Conservation (phyloP, 2,113 vertebrate species). For the Xyliphius kryptos region DNA sequence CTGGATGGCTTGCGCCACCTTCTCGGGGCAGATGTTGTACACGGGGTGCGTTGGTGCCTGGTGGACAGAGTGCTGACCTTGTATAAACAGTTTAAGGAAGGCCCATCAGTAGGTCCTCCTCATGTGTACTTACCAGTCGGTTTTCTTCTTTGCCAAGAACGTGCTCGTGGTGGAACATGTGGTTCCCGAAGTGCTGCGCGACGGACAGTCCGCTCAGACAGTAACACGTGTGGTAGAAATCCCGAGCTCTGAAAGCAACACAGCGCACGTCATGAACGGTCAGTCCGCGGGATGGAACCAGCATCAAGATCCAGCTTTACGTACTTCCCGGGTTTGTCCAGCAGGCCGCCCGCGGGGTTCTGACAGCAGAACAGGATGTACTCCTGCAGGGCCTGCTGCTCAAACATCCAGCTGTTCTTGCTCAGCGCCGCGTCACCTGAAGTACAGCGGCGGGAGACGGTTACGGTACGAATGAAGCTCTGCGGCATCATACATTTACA, state of each 20-base stretch:
- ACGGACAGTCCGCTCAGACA: slow-evolving; percentile 91
- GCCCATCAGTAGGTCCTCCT: not conserved
- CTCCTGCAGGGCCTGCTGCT: slow-evolving; percentile 90
- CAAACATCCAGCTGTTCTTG: slow-evolving; percentile 87
- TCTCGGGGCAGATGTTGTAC: slow-evolving; percentile 91
- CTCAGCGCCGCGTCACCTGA: slow-evolving; percentile 81
- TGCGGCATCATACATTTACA: too few relatives aligned
- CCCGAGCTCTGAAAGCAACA: slow-evolving; percentile 72
- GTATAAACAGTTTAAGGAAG: not conserved
- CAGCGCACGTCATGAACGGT: not conserved
- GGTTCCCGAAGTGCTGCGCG: slow-evolving; percentile 90
- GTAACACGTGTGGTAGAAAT: slow-evolving; percentile 98
- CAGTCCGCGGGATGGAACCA: not conserved
- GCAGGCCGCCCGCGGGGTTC: slow-evolving; percentile 82
- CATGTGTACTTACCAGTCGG: slow-evolving; percentile 72
- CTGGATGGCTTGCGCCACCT: slow-evolving; percentile 76
- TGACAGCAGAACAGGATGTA: slow-evolving; percentile 97
- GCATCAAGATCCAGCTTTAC: slow-evolving; percentile 45
- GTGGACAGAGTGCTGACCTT: not conserved
- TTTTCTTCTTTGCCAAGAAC: slow-evolving; percentile 82
- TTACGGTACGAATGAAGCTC: too few relatives aligned
- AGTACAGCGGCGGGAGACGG: not conserved
- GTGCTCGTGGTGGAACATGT: slow-evolving; percentile 74
- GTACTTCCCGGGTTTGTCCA: slow-evolving; percentile 97
- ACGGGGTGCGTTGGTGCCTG: slow-evolving; percentile 90